Percentiles rank a stretch among this genome's conserved stretches.
phyloP scores from a whole-genome alignment of 1,140 invertebrate species.

The Bombus huntii region DNA sequence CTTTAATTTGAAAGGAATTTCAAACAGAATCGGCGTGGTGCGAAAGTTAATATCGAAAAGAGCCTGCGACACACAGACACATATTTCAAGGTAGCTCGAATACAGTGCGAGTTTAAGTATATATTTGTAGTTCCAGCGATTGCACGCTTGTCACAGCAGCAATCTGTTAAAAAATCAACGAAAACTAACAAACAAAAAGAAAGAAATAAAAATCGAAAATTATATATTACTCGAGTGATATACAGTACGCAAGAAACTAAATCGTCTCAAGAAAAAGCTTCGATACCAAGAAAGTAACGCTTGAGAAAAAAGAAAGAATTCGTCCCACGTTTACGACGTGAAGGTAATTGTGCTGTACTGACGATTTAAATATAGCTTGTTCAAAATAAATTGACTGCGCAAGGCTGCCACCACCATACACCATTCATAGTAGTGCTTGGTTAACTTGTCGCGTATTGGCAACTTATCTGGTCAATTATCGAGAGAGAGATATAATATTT shows the following conservation, averaged over 20 bases:
- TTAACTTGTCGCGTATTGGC: neutral
- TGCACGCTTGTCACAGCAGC: neutral
- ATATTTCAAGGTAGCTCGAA: constrained; percentile 78
- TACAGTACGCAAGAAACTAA: neutral
- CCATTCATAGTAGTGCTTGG: neutral
- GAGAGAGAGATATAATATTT: neutral
- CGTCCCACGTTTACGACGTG: neutral
- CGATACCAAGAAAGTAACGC: neutral
- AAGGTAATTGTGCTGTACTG: neutral
- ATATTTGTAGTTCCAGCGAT: neutral
- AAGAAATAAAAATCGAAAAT: neutral
- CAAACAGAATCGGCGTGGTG: neutral
- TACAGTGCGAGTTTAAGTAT: constrained; percentile 42
- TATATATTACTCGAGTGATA: neutral
- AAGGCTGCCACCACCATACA: neutral
- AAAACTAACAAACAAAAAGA: neutral
- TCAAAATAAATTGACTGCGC: neutral
- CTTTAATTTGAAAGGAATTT: neutral
- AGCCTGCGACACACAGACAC: constrained; percentile 74
- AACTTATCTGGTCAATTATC: neutral
- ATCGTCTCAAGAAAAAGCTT: neutral
- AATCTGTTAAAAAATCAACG: neutral
- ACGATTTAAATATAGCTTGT: neutral
- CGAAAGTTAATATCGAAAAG: constrained; percentile 23
- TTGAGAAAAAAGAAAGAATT: neutral